Base-by-base conservation (phyloP, 2,797 vertebrate species). In the Coccyzus lansbergi region DNA sequence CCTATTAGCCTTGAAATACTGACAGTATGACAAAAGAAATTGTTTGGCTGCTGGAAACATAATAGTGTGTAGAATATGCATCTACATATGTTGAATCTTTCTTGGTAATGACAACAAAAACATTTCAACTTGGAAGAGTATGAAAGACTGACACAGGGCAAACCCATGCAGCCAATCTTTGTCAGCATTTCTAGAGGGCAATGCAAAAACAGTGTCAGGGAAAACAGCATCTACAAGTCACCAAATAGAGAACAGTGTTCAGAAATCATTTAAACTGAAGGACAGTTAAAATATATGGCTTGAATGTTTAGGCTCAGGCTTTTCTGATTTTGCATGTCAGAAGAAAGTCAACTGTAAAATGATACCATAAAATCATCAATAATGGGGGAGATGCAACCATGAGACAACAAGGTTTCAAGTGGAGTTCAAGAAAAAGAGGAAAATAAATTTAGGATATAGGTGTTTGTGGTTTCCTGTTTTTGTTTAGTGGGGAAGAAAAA, bases 181-280 rank as follows among this genome's bases (percentile, higher is more conserved):
- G 95, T 95, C 94, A 96, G 95, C 94, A 83, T 67, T 96, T 95
- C 93, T 90, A 91, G 90, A 96, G 94, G 93, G 53, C 81, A 95
- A 80, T 64, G 56, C 77, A 91, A 93, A 44, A 90, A 75, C 65
- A 58, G 49, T 21, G 20, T 28, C 55, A 40, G 10, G 33, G 52
- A 46, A 89, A 84, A 88, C 7, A 1, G 55, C 64, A 53, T 85
- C 83, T 92, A 83, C 83, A 91, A 93, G 91, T 89, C 84, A 87
- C 64, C 15, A 40, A 89, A 85, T 58, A 49, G 58, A 85, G 64
- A 89, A 58, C 24, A 89, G 53, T 94, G 51, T 89, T 80, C 71
- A 87, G 92, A 92, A 96, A 96, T 49, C 71, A 65, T 93, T 91
- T 93, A 74, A 95, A 93, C 20, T 81, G 90, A 96, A 95, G 78